Conservation (phyloP, 30 jellyfish, hydroid and myxozoan species). For the Aurelia sp. region DNA sequence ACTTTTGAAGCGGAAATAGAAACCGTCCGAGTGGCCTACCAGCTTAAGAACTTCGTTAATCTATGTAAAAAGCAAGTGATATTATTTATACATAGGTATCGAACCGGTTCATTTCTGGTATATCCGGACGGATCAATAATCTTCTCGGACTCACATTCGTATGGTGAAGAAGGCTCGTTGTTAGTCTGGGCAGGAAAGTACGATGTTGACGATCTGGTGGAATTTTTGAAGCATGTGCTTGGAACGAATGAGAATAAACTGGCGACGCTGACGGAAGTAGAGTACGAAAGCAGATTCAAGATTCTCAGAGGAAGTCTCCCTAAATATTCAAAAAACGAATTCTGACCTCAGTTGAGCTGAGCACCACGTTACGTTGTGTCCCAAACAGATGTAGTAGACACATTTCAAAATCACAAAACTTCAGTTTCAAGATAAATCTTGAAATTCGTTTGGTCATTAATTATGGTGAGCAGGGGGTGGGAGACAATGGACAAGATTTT, state of each 20-base stretch:
- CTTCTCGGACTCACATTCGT: conserved; percentile 93
- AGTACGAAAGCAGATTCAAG: conserved; percentile 77
- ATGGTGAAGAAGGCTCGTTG: conserved; percentile 94
- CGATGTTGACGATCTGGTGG: conserved; percentile 63
- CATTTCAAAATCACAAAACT: no score
- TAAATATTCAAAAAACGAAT: not conserved
- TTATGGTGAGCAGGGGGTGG: no score
- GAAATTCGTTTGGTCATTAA: no score
- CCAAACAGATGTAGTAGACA: no score
- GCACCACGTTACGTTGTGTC: no score
- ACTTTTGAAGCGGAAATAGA: conserved; percentile 92
- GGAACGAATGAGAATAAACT: conserved; percentile 82
- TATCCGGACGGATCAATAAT: conserved; percentile 86
- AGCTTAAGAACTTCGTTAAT: conserved; percentile 67
- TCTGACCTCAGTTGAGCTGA: no score
- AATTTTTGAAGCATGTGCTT: conserved; percentile 73
- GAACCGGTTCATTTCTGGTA: conserved; percentile 92
- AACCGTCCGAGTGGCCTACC: conserved; percentile 90
- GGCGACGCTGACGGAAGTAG: conserved; percentile 90
- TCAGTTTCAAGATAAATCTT: no score
- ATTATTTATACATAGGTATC: conserved; percentile 80
- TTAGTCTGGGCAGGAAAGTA: conserved; percentile 66
- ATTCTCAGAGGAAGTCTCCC: conserved; percentile 43
- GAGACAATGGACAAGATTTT: no score
- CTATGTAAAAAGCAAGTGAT: conserved; percentile 81